Percentiles rank a stretch among this genome's conserved stretches.
Conservation (phyloP, 2,888 invertebrate species). For the Seladonia tumulorum region DNA sequence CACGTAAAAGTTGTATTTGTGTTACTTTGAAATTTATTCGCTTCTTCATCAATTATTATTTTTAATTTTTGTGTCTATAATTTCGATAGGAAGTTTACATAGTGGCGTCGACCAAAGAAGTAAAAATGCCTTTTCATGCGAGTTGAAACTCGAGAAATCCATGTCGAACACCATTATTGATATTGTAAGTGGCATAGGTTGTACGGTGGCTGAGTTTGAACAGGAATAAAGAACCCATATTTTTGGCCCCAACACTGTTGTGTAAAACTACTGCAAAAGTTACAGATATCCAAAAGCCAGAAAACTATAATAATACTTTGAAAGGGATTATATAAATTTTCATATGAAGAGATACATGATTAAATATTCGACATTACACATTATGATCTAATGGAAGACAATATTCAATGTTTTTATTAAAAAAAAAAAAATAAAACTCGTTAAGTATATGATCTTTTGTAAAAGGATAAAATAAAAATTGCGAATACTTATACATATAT, state of each 20-base stretch:
- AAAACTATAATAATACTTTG: too few relatives aligned
- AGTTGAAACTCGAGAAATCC: background rate
- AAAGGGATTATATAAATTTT: background rate
- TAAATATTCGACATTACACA: background rate
- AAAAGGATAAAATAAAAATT: constrained; percentile 9
- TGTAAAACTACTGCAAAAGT: background rate
- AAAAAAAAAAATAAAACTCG: background rate
- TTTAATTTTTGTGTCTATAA: background rate
- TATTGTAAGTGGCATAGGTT: background rate
- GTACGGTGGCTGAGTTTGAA: too few relatives aligned
- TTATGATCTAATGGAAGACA: background rate
- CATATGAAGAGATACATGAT: background rate
- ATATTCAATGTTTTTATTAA: background rate
- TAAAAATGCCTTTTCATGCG: background rate
- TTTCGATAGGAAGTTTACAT: background rate
- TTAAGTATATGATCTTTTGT: background rate
- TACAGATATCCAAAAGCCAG: too few relatives aligned
- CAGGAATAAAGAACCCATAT: too few relatives aligned
- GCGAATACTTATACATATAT: constrained; percentile 14
- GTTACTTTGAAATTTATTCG: too few relatives aligned
- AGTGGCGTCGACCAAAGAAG: background rate
- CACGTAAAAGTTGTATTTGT: too few relatives aligned
- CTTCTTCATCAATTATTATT: background rate
- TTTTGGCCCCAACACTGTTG: too few relatives aligned
- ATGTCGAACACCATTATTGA: background rate